A percentile compares a stretch with the other conserved stretches of the same genome.
Conservation (phyloP, 2,797 vertebrate genomes). For the Chromobotia macracanthus region DNA sequence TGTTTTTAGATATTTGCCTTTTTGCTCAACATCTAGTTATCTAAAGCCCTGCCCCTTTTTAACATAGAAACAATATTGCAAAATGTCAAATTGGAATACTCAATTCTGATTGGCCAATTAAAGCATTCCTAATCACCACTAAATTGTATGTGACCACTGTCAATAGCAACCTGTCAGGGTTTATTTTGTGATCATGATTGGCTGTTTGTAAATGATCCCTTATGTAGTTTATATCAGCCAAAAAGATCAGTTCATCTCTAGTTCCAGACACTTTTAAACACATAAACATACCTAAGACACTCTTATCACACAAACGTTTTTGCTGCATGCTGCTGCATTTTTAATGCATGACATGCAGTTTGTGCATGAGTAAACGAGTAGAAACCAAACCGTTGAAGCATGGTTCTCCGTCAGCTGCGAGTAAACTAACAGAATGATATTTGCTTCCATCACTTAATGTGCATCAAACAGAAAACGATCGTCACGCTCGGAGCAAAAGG, state of each 20-base stretch:
- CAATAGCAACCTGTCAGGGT: too few relatives aligned
- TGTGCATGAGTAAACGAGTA: conserved; percentile 17
- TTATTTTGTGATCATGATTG: too few relatives aligned
- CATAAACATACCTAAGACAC: neutral
- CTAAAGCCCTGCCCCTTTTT: too few relatives aligned
- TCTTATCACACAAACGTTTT: neutral
- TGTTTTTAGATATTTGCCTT: too few relatives aligned
- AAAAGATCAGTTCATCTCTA: too few relatives aligned
- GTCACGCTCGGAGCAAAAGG: neutral
- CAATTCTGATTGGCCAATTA: too few relatives aligned
- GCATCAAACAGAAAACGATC: neutral
- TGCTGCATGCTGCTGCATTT: conserved; percentile 9
- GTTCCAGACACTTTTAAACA: neutral
- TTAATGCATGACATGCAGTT: conserved; percentile 57
- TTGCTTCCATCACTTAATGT: neutral
- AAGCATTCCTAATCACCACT: too few relatives aligned
- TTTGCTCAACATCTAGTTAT: too few relatives aligned
- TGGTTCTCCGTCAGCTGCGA: neutral
- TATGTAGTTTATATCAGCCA: neutral
- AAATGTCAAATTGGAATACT: too few relatives aligned
- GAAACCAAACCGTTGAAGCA: neutral
- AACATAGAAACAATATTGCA: too few relatives aligned
- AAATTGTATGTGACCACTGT: too few relatives aligned
- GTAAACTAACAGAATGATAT: conserved; percentile 6
- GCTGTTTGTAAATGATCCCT: neutral